A percentile compares a stretch with the other conserved stretches of the same genome.
Conservation (phyloP, 2,888 invertebrate species). For the Cactoblastis cactorum region DNA sequence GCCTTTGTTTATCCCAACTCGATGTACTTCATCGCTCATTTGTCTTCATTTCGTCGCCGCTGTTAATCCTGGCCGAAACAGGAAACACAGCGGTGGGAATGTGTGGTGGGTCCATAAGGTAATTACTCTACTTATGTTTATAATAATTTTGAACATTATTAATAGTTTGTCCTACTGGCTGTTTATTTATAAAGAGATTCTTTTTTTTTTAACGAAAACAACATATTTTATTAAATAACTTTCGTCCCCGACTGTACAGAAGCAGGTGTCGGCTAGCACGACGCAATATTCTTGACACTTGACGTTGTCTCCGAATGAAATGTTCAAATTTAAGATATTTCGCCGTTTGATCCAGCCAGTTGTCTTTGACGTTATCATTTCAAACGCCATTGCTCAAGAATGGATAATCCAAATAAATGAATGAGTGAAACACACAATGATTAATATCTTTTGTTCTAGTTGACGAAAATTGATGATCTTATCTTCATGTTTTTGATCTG, state of each 20-base stretch:
- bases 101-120: too few relatives aligned
- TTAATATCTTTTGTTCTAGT: background rate
- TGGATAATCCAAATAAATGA: background rate
- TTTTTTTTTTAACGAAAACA: background rate
- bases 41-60: too few relatives aligned
- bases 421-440: background rate
- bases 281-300: conserved; percentile 15
- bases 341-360: background rate
- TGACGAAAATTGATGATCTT: background rate
- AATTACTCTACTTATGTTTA: too few relatives aligned
- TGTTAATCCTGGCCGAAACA: too few relatives aligned
- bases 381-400: background rate
- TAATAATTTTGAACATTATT: too few relatives aligned
- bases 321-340: background rate
- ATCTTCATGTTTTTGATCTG: too few relatives aligned
- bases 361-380: background rate
- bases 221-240: background rate
- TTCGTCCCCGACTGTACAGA: background rate
- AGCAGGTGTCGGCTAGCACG: conserved; percentile 5
- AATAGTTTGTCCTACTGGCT: too few relatives aligned
- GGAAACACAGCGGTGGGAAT: too few relatives aligned
- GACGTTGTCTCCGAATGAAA: conserved; percentile 3
- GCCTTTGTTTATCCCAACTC: too few relatives aligned
- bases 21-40: too few relatives aligned
- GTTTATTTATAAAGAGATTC: too few relatives aligned